phyloP scores from a whole-genome alignment of 2,888 invertebrate species.

The Nomada fucata region DNA sequence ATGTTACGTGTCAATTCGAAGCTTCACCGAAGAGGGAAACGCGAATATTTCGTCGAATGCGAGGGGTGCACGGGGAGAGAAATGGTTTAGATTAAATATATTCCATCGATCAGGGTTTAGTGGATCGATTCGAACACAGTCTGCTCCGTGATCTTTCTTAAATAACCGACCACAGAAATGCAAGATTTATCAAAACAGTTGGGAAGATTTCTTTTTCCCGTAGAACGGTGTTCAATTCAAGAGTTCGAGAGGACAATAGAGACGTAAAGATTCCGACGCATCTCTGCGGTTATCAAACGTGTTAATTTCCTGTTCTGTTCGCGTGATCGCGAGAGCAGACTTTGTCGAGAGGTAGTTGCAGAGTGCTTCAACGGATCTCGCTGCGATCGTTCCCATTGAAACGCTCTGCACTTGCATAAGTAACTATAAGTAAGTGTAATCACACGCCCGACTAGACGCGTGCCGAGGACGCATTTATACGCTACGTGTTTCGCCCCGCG shows the following conservation, averaged over 20 bases:
- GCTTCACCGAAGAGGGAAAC: neutral
- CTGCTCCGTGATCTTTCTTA: constrained; percentile 16
- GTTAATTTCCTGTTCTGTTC: neutral
- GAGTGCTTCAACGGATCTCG: neutral
- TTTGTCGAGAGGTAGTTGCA: neutral
- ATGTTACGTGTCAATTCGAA: constrained; percentile 36
- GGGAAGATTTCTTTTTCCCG: too few relatives aligned
- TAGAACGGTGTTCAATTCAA: too few relatives aligned
- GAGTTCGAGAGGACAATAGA: too few relatives aligned
- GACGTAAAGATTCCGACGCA: too few relatives aligned
- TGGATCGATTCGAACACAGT: neutral
- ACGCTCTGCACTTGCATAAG: neutral
- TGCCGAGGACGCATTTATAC: constrained; percentile 38
- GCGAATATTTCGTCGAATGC: constrained; percentile 29
- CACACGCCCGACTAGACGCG: constrained; percentile 21
- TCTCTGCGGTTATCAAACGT: too few relatives aligned
- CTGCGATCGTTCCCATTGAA: neutral
- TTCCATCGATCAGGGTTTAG: constrained; percentile 5
- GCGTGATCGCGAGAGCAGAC: constrained; percentile 1
- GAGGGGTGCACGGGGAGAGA: neutral
- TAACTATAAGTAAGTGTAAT: constrained; percentile 17
- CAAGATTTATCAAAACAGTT: too few relatives aligned
- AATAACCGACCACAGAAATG: neutral
- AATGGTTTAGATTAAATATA: neutral
- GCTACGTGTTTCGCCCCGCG: constrained; percentile 45